phyloP scores from a whole-genome alignment of 2,113 vertebrate species.

The Thamnaconus septentrionalis region DNA sequence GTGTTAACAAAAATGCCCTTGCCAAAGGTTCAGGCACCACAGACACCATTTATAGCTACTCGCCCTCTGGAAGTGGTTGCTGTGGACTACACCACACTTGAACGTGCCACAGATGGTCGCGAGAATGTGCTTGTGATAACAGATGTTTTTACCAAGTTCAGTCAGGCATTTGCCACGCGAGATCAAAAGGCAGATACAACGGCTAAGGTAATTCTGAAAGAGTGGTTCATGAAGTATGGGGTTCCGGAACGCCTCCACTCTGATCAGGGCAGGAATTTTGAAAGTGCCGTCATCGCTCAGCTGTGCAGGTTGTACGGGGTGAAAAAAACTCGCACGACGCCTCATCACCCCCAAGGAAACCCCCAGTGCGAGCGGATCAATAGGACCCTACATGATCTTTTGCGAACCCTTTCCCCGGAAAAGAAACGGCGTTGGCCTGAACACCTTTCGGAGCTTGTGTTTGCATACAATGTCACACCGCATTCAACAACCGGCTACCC shows the following conservation, averaged over 20 bases:
- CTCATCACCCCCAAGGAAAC: background rate
- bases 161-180: background rate
- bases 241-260: background rate
- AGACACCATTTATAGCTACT: background rate
- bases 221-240: too few relatives aligned
- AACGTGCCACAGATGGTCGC: background rate
- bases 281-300: background rate
- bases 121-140: background rate
- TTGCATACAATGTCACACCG: background rate
- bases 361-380: background rate
- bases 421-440: constrained; percentile 6
- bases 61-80: background rate
- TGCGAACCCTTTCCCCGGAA: background rate
- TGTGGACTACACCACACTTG: background rate
- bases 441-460: constrained; percentile 10
- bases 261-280: background rate
- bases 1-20: constrained; percentile 12
- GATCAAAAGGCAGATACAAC: constrained; percentile 7
- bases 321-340: too few relatives aligned
- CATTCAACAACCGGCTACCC: constrained; percentile 1
- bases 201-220: background rate
- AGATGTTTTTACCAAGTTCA: constrained; percentile 7
- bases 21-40: background rate
- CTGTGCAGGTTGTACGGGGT: background rate
- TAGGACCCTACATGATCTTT: background rate